A percentile compares a stretch with the other conserved stretches of the same genome.
phyloP scores from a whole-genome alignment of 1,140 invertebrate species.

The Dryas iulia region DNA sequence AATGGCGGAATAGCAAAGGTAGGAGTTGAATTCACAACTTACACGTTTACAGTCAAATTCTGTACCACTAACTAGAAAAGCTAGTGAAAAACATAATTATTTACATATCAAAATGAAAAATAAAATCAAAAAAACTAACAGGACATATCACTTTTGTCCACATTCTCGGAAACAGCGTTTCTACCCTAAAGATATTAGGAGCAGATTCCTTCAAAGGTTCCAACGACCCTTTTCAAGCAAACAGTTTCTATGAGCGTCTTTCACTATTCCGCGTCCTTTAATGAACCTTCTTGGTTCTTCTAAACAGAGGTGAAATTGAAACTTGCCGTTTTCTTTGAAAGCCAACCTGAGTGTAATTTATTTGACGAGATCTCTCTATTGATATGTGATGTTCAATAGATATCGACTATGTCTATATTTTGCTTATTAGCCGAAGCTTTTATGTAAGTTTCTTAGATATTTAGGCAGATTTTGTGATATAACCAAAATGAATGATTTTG shows the following conservation, averaged over 20 bases:
- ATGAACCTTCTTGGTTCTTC: background rate
- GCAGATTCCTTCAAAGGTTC: slow-evolving; percentile 41
- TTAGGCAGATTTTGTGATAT: too few relatives aligned
- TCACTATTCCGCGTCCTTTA: slow-evolving; percentile 45
- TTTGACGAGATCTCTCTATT: slow-evolving; percentile 20
- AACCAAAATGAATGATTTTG: too few relatives aligned
- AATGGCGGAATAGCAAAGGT: too few relatives aligned
- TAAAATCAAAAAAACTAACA: too few relatives aligned
- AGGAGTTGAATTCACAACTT: too few relatives aligned
- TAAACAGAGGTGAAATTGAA: slow-evolving; percentile 19
- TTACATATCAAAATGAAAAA: too few relatives aligned
- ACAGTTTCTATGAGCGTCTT: slow-evolving; percentile 47
- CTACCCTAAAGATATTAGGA: slow-evolving; percentile 49
- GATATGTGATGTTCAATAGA: background rate
- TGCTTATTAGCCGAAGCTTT: background rate
- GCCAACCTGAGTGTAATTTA: slow-evolving; percentile 16
- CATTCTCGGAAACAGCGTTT: slow-evolving; percentile 11
- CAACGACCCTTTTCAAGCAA: slow-evolving; percentile 50
- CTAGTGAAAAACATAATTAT: too few relatives aligned
- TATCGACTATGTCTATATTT: background rate
- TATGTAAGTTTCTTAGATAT: background rate
- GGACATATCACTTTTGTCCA: too few relatives aligned
- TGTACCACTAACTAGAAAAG: too few relatives aligned
- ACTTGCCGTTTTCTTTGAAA: slow-evolving; percentile 19
- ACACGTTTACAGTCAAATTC: too few relatives aligned